These are phyloP conservation scores for Chlorospingus flavigularis DNA, from an alignment of 2,797 vertebrate genomes.

Conservation along the genomic window DNA sequence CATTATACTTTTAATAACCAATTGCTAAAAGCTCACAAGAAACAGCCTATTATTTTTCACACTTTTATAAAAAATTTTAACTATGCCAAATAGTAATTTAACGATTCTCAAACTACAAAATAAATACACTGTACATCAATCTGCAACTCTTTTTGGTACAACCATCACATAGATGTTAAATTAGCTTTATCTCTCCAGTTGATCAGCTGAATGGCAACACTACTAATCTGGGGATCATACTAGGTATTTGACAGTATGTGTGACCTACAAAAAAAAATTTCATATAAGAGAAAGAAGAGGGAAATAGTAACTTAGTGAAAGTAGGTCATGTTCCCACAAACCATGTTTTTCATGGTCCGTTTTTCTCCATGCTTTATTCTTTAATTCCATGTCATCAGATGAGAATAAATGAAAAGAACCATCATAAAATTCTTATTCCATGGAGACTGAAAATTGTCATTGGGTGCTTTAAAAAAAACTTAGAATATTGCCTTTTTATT, in stretches of 20 bases:
- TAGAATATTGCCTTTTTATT: not conserved
- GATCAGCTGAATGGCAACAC: not conserved
- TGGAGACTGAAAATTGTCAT: not conserved
- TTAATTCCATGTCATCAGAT: not conserved
- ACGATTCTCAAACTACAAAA: not conserved
- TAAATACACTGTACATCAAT: not conserved
- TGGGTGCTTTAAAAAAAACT: not conserved
- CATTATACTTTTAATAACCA: not conserved
- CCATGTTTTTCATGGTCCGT: not conserved
- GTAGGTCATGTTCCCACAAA: not conserved
- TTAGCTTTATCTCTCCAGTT: not conserved
- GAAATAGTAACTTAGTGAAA: not conserved
- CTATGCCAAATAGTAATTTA: not conserved
- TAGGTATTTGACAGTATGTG: not conserved
- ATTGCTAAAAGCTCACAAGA: not conserved
- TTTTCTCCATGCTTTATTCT: not conserved
- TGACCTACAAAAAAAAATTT: not conserved
- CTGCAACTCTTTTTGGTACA: not conserved
- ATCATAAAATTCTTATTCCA: not conserved
- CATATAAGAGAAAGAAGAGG: not conserved
- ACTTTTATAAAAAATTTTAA: not conserved
- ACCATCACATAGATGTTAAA: not conserved
- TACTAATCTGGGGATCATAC: not conserved
- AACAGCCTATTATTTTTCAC: not conserved
- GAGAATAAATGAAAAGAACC: not conserved